Evolutionary conservation across 2,113 vertebrate genomes (phyloP).

Genomic region (Galbula dea): DNA sequence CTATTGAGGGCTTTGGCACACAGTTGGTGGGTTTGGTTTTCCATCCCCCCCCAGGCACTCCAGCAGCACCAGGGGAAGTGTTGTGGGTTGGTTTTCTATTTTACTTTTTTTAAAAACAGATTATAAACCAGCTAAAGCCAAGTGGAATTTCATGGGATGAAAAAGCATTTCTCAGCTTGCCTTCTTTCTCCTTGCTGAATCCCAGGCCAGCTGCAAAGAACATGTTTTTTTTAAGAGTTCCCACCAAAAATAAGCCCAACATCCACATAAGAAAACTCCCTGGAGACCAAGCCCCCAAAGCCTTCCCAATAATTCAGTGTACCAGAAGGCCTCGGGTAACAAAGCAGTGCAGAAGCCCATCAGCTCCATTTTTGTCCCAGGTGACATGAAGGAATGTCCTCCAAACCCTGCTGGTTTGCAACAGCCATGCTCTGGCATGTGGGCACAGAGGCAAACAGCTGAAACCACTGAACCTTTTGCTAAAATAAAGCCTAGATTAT

Average conservation of each 20-base stretch:
- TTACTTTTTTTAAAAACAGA: not conserved
- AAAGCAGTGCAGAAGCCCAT: not conserved
- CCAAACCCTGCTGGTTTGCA: not conserved
- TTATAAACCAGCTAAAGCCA: not conserved
- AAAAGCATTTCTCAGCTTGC: slow-evolving; percentile 16
- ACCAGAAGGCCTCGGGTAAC: not conserved
- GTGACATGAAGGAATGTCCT: not conserved
- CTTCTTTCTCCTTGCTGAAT: not conserved
- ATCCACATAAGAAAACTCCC: not conserved
- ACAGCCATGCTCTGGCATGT: not conserved
- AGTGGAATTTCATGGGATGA: not conserved
- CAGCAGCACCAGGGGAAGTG: not conserved
- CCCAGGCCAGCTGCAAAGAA: not conserved
- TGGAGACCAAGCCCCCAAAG: not conserved
- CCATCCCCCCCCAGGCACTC: not conserved
- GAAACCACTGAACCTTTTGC: not conserved
- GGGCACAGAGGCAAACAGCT: not conserved
- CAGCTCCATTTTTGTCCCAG: not conserved
- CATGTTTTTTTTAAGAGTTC: not conserved
- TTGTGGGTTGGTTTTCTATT: not conserved
- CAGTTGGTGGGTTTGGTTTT: not conserved
- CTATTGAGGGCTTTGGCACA: not conserved
- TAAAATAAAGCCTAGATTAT: not conserved
- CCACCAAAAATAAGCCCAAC: not conserved
- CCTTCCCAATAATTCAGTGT: not conserved